Conservation (phyloP, 2,888 invertebrate genomes). For the Hofmannophila pseudospretella region DNA sequence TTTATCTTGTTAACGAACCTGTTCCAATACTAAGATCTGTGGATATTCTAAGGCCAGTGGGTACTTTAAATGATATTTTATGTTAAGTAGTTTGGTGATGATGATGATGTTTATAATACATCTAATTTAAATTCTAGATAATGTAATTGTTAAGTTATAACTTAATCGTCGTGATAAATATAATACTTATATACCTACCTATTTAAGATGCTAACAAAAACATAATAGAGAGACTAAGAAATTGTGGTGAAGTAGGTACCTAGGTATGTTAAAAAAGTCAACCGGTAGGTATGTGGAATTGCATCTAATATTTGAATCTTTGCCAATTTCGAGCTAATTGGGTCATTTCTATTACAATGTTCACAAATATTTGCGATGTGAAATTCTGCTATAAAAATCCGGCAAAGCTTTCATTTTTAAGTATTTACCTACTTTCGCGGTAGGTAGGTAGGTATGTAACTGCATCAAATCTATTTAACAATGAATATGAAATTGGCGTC, state of each 20-base stretch:
- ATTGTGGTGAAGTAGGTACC: too few relatives aligned
- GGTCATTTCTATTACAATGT: slow-evolving; percentile 53
- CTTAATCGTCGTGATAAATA: slow-evolving; percentile 5
- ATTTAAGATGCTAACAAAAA: too few relatives aligned
- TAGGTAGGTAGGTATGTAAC: neutral
- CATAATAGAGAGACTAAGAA: too few relatives aligned
- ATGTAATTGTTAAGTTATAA: too few relatives aligned
- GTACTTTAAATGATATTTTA: slow-evolving; percentile 3
- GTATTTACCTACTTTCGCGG: slow-evolving; percentile 9
- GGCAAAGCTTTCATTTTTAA: too few relatives aligned
- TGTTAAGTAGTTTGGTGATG: too few relatives aligned
- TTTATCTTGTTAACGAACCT: slow-evolving; percentile 34
- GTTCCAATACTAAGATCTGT: slow-evolving; percentile 20
- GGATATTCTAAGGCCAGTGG: slow-evolving; percentile 30
- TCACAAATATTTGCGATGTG: slow-evolving; percentile 38
- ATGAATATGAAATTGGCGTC: slow-evolving; percentile 27
- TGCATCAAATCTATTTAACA: neutral
- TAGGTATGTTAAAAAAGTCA: slow-evolving; percentile 24
- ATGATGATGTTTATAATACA: too few relatives aligned
- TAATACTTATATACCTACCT: too few relatives aligned
- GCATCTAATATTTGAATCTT: slow-evolving; percentile 45
- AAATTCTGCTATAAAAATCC: too few relatives aligned
- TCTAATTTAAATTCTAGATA: too few relatives aligned
- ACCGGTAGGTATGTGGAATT: slow-evolving; percentile 30
- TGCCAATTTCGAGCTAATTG: slow-evolving; percentile 54